Base-by-base conservation (phyloP, 2,888 invertebrate genomes). In the Acholoe squamosa region DNA sequence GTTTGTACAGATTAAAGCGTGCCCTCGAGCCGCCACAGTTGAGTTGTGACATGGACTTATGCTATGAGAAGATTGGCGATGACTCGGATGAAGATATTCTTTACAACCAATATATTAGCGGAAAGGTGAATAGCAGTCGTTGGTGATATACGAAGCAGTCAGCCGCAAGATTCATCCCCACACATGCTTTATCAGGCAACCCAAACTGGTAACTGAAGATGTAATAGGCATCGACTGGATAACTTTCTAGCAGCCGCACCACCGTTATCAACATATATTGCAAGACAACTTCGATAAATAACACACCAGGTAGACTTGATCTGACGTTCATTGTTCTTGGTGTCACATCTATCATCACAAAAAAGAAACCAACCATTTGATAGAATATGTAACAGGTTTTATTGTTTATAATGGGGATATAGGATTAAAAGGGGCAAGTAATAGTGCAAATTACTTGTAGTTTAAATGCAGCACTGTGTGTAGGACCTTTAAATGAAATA, bases 261-360 rank as follows among this genome's bases (percentile, higher is more conserved):
- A 22, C 61, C 61, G 25, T 61, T 61, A 16, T 76, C 3, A 76
- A 28, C 76, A 76, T 7, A 1, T 31, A 76, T 76, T 76, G 16
- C 76, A 31, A 31, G 16, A 76, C 3, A 10, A 76, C 31, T 76
- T 76, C 31, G 76, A 76, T 31, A 28, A 76, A 76, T 76, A 61
- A n/a, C 5, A 61, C 25, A 43, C 43, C 43, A 43, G 80, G 80
- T 80, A 80, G 80, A 34, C 80, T 80, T 80, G 80, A 80, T 80
- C 80, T 80, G 43, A 80, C 43, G 33, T 80, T 80, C 80, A 80
- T 80, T 80, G 80, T 80, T 80, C 80, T 80, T n/a, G 33, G 80
- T 80, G 80, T 80, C 80, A 80, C 34, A 80, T 43, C 80, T 80
- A 80, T 80, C 43, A 80, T 22, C 19, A 43, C 34, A 76, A 31